Conservation (phyloP, 2,888 invertebrate genomes). For the Leucoma salicis region DNA sequence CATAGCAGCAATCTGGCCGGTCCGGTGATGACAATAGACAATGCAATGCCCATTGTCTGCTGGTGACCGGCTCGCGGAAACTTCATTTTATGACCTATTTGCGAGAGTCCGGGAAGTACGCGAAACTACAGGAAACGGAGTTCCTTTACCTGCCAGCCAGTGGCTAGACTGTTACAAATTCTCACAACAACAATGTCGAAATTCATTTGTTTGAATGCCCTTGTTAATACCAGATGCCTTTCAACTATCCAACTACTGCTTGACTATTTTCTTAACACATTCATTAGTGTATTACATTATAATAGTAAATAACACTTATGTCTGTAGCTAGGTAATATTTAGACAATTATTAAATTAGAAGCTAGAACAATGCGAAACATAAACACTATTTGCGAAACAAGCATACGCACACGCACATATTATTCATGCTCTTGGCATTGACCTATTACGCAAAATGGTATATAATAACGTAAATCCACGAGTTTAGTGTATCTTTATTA, state of each 20-base stretch:
- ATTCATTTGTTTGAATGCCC: slow-evolving; percentile 17
- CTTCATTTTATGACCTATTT: slow-evolving; percentile 56
- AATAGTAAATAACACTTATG: too few species aligned
- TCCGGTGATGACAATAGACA: slow-evolving; percentile 64
- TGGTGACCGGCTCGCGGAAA: slow-evolving; percentile 56
- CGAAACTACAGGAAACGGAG: slow-evolving; percentile 37
- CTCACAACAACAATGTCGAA: slow-evolving; percentile 12
- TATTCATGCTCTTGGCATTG: slow-evolving; percentile 46
- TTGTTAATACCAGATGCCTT: slow-evolving; percentile 14
- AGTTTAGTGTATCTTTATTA: slow-evolving; percentile 18
- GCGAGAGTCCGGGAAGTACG: slow-evolving; percentile 50
- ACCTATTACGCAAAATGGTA: slow-evolving; percentile 41
- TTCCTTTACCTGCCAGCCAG: slow-evolving; percentile 36
- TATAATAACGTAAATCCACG: slow-evolving; percentile 26
- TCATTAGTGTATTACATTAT: too few species aligned
- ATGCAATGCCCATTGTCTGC: slow-evolving; percentile 65
- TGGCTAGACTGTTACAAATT: slow-evolving; percentile 20
- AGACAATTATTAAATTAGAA: not conserved
- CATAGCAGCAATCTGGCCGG: slow-evolving; percentile 58
- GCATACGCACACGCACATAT: slow-evolving; percentile 15
- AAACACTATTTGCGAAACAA: slow-evolving; percentile 25
- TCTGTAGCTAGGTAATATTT: too few species aligned
- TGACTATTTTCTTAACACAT: too few species aligned
- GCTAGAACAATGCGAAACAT: slow-evolving; percentile 1
- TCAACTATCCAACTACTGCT: not conserved